phyloP scores from a whole-genome alignment of 2,888 invertebrate genomes.

The Eretmocerus hayati region DNA sequence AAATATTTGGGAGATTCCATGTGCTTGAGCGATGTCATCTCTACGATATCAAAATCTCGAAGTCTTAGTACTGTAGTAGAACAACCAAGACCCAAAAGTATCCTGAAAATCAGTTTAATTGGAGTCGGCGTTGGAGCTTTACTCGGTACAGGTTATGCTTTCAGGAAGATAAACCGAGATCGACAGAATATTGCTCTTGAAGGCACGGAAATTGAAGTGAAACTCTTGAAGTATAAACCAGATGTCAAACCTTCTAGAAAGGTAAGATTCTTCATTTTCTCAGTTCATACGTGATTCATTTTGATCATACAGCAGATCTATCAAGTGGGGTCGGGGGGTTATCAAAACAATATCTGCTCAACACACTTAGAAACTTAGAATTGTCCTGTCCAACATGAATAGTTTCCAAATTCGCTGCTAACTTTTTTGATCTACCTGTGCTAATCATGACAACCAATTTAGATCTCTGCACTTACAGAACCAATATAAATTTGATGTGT shows the following conservation, averaged over 20 bases:
- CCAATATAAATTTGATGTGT: too few species aligned
- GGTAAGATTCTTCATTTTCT: constrained; percentile 35
- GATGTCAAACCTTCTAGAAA: constrained; percentile 47
- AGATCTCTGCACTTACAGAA: too few species aligned
- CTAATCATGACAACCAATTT: too few species aligned
- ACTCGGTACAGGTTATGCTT: constrained; percentile 50
- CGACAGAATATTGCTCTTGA: constrained; percentile 47
- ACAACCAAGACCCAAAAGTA: constrained; percentile 30
- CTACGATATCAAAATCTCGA: constrained; percentile 2
- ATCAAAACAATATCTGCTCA: too few species aligned
- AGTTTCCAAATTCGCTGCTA: too few species aligned
- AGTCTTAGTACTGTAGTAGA: constrained; percentile 29
- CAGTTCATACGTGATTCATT: too few species aligned
- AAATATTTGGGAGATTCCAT: constrained; percentile 8
- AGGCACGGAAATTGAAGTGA: constrained; percentile 40
- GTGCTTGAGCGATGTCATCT: constrained; percentile 7
- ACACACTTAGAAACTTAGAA: too few species aligned
- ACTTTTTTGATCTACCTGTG: too few species aligned
- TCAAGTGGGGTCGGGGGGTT: too few species aligned
- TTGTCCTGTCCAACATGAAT: too few species aligned
- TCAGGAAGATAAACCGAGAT: constrained; percentile 44
- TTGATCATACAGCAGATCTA: too few species aligned
- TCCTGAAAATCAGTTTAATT: constrained; percentile 52
- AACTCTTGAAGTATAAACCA: constrained; percentile 47
- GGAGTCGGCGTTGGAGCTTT: constrained; percentile 55